These are phyloP conservation scores for Tragelaphus scriptus DNA, from an alignment of 2,113 vertebrate genomes.

Conservation along the genomic window DNA sequence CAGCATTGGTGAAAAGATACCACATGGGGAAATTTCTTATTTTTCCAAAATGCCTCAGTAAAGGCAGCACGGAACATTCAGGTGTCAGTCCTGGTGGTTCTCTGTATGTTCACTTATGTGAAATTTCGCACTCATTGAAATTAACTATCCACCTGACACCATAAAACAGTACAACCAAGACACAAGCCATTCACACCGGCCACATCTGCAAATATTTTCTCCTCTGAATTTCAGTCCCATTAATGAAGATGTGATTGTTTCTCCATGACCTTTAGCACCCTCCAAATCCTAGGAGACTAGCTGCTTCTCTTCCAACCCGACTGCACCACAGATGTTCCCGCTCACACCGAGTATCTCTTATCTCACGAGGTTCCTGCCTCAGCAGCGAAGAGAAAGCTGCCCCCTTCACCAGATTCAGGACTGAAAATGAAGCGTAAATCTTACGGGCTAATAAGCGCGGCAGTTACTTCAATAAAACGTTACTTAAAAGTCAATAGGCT, in stretches of 20 bases:
- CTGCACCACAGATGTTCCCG: not conserved
- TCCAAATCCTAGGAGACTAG: not conserved
- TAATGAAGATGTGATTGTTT: conserved; percentile 64
- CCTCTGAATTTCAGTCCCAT: conserved; percentile 50
- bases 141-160: conserved; percentile 28
- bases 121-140: conserved; percentile 13
- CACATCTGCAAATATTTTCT: conserved; percentile 79
- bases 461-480: conserved; percentile 87
- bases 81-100: not conserved
- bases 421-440: conserved; percentile 88
- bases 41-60: conserved; percentile 46
- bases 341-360: not conserved
- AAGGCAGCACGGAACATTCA: conserved; percentile 2
- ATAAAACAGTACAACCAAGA: not conserved
- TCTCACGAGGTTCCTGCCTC: conserved; percentile 4
- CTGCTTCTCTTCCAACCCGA: conserved; percentile 11
- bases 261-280: not conserved
- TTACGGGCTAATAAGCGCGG: conserved; percentile 87
- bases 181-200: conserved; percentile 55
- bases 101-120: not conserved
- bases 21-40: conserved; percentile 17
- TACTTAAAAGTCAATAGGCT: conserved; percentile 88
- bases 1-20: conserved; percentile 37
- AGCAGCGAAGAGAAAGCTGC: conserved; percentile 50
- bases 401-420: conserved; percentile 72